Evolutionary conservation across 1,140 invertebrate species (phyloP).

Genomic region (Penaeus japonicus): DNA sequence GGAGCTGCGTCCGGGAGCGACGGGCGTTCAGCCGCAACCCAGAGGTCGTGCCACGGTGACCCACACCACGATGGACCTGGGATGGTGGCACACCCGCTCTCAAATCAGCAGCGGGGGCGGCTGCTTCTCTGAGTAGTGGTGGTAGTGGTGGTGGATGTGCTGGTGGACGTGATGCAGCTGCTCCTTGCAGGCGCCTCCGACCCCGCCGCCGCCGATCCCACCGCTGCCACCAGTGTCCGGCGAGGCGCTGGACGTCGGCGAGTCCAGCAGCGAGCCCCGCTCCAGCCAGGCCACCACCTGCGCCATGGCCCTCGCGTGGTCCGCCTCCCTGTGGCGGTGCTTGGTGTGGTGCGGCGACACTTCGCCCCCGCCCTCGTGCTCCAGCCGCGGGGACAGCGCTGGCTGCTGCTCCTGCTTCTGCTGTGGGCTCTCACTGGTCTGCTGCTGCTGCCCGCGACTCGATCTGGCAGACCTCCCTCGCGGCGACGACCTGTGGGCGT

Average conservation of each 20-base stretch:
- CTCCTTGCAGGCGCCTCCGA: constrained; percentile 64
- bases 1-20: no score
- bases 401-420: constrained; percentile 31
- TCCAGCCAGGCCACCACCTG: constrained; percentile 68
- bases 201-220: constrained; percentile 4
- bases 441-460: constrained; percentile 60
- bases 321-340: constrained; percentile 73
- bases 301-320: constrained; percentile 76
- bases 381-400: constrained; percentile 53
- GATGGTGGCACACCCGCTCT: constrained; percentile 23
- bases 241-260: constrained; percentile 55
- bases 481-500: constrained; percentile 59
- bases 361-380: constrained; percentile 48
- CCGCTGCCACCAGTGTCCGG: constrained; percentile 51
- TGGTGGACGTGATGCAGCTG: constrained; percentile 79
- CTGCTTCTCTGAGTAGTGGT: constrained; percentile 71
- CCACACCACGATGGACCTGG: constrained; percentile 10
- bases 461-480: constrained; percentile 60
- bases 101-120: constrained; percentile 43
- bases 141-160: constrained; percentile 84
- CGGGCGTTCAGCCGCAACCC: background rate
- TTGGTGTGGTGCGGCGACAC: constrained; percentile 71
- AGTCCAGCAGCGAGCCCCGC: constrained; percentile 27
- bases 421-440: constrained; percentile 25
- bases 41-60: background rate